Conservation (phyloP, 2,797 vertebrate species). For the Poeciliopsis infans region DNA sequence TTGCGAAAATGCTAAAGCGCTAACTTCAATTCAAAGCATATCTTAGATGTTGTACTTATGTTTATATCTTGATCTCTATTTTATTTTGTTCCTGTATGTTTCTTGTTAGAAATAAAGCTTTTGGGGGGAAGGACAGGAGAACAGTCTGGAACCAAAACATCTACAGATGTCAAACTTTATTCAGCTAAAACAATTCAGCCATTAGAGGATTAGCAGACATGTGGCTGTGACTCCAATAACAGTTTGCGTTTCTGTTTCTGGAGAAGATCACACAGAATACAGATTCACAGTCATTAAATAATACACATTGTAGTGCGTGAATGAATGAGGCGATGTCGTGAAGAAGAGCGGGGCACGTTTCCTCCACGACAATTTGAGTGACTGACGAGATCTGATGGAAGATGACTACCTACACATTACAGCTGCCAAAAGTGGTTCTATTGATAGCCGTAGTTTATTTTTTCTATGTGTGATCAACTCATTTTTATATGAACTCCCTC, state of each 20-base stretch:
- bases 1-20: no score
- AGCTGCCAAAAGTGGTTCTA: neutral
- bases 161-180: neutral
- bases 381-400: neutral
- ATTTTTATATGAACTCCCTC: neutral
- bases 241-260: neutral
- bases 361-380: neutral
- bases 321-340: neutral
- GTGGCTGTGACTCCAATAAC: neutral
- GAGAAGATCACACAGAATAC: neutral
- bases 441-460: neutral
- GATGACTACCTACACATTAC: neutral
- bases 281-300: neutral
- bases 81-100: no score
- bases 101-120: no score
- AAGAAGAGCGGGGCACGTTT: neutral
- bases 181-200: neutral
- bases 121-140: no score
- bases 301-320: neutral
- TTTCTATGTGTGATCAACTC: neutral
- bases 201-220: neutral
- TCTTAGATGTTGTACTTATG: no score
- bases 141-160: no score
- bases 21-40: no score
- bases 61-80: no score